Evolutionary conservation across 53 echinoderm and acorn worm genomes (phyloP).

Genomic region (Holothuria leucospilota): DNA sequence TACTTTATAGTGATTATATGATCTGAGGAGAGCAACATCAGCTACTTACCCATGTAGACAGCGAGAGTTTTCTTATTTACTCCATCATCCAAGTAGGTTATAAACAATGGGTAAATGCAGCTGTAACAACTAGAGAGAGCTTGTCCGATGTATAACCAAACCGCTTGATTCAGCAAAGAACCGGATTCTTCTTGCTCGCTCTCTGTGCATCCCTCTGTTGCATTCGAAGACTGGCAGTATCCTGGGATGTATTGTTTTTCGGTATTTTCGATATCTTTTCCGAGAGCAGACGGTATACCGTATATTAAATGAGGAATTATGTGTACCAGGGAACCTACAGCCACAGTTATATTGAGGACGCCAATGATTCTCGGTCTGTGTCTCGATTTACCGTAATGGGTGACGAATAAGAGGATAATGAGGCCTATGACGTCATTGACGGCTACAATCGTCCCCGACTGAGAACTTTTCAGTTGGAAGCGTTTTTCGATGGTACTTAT

Average conservation of each 20-base stretch:
- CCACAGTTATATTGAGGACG: slow-evolving; percentile 6
- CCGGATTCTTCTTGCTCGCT: slow-evolving; percentile 57
- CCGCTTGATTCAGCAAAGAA: slow-evolving; percentile 47
- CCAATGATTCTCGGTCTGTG: slow-evolving; percentile 90
- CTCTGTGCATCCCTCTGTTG: slow-evolving; percentile 17
- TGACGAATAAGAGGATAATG: slow-evolving; percentile 80
- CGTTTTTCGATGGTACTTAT: slow-evolving; percentile 89
- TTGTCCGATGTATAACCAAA: slow-evolving; percentile 76
- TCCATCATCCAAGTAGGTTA: slow-evolving; percentile 79
- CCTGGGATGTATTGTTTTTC: not conserved
- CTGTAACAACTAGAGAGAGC: slow-evolving; percentile 48
- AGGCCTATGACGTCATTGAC: slow-evolving; percentile 79
- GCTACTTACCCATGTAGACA: slow-evolving; percentile 74
- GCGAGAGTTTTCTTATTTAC: slow-evolving; percentile 62
- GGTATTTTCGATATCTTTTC: slow-evolving; percentile 13
- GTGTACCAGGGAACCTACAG: slow-evolving; percentile 8
- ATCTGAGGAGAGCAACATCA: too few species aligned
- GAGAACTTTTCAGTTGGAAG: slow-evolving; percentile 86
- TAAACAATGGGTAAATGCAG: slow-evolving; percentile 47
- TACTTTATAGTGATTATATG: too few species aligned
- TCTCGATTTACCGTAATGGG: slow-evolving; percentile 84
- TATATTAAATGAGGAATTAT: slow-evolving; percentile 44
- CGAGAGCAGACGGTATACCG: slow-evolving; percentile 19
- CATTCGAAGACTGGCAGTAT: not conserved
- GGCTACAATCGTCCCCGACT: slow-evolving; percentile 75